Evolutionary conservation across 1,140 invertebrate species (phyloP).

Genomic region (Drosophila chauvacae): DNA sequence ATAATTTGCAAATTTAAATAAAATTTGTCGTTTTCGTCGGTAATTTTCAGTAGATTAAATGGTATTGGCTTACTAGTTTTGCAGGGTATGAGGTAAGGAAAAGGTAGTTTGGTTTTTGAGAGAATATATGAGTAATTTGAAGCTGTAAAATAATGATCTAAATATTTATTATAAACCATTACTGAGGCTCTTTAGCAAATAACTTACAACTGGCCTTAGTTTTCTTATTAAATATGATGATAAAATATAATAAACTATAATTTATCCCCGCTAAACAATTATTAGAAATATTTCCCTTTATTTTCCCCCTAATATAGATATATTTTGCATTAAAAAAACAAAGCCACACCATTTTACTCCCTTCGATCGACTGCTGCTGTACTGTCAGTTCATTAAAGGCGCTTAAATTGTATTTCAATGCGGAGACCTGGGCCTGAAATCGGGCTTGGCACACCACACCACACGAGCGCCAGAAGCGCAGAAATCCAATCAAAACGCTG

Average conservation of each 20-base stretch:
- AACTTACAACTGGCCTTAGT: background rate
- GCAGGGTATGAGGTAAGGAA: background rate
- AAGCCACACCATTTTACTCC: background rate
- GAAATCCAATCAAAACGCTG: constrained; percentile 84
- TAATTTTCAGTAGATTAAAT: constrained; percentile 18
- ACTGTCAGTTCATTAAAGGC: constrained; percentile 73
- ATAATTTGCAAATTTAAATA: constrained; percentile 51
- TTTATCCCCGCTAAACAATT: background rate
- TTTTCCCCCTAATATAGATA: background rate
- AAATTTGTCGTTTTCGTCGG: background rate
- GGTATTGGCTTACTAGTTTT: constrained; percentile 17
- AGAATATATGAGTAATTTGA: too few relatives aligned
- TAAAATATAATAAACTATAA: too few relatives aligned
- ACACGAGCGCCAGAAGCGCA: constrained; percentile 77
- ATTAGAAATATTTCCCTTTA: background rate
- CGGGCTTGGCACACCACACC: constrained; percentile 31
- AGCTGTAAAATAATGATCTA: background rate
- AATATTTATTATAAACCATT: background rate
- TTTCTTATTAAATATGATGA: background rate
- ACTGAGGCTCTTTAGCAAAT: background rate
- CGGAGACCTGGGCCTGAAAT: constrained; percentile 14
- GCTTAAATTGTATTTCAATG: constrained; percentile 80
- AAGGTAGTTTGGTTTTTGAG: background rate
- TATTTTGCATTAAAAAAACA: background rate
- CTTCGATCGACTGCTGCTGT: constrained; percentile 1